Conservation (phyloP, 1,140 invertebrate genomes). For the Ostrea edulis region DNA sequence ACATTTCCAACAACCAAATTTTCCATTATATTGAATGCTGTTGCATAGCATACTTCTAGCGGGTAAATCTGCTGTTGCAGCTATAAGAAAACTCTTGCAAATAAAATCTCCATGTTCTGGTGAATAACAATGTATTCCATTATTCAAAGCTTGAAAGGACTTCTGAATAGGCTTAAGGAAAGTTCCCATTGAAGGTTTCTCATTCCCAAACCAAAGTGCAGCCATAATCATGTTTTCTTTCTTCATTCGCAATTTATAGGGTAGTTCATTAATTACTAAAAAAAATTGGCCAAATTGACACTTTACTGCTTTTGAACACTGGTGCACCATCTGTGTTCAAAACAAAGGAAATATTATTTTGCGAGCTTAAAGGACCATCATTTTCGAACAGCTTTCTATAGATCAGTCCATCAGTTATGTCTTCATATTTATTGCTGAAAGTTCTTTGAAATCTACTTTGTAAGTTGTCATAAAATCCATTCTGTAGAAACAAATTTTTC, state of each 20-base stretch:
- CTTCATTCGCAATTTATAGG: conserved; percentile 43
- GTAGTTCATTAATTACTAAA: conserved; percentile 51
- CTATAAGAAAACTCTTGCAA: conserved; percentile 45
- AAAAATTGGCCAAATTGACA: conserved; percentile 52
- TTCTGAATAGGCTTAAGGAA: conserved; percentile 39
- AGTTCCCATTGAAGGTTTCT: conserved; percentile 47
- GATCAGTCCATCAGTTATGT: conserved; percentile 48
- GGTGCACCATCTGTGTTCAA: conserved; percentile 54
- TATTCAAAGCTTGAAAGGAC: background rate
- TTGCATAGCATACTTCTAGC: conserved; percentile 54
- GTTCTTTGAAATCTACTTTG: conserved; percentile 37
- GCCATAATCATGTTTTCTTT: conserved; percentile 52
- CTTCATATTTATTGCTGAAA: conserved; percentile 7
- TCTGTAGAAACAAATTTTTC: conserved; percentile 43
- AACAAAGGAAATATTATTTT: conserved; percentile 46
- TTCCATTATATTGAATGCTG: conserved; percentile 55
- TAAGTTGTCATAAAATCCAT: conserved; percentile 42
- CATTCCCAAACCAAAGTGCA: conserved; percentile 47
- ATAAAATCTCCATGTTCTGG: conserved; percentile 33
- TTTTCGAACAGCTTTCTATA: conserved; percentile 37
- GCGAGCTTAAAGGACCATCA: conserved; percentile 31
- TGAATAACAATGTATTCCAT: conserved; percentile 20
- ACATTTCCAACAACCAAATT: conserved; percentile 57
- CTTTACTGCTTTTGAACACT: conserved; percentile 51
- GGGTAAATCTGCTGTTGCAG: conserved; percentile 50